These are phyloP conservation scores for Habrosyne pyritoides DNA, from an alignment of 2,888 invertebrate genomes.

Conservation along the genomic window DNA sequence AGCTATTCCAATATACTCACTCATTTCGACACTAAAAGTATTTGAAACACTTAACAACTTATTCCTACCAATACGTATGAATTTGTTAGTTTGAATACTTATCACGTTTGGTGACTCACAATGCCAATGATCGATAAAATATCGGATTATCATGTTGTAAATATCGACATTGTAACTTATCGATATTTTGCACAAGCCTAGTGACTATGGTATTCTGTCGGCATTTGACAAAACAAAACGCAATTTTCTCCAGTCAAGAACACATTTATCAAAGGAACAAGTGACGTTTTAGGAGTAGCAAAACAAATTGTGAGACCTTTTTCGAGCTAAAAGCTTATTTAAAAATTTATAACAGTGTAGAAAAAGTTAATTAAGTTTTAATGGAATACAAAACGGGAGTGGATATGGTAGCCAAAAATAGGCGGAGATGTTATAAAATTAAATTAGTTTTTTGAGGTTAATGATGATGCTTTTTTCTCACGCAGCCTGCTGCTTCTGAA, in stretches of 20 bases:
- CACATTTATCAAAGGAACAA: slow-evolving; percentile 79
- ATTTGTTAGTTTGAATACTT: too few species aligned
- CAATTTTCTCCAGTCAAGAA: slow-evolving; percentile 69
- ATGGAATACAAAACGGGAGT: slow-evolving; percentile 82
- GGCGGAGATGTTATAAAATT: slow-evolving; percentile 81
- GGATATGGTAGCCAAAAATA: slow-evolving; percentile 82
- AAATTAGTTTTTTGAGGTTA: slow-evolving; percentile 77
- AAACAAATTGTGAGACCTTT: slow-evolving; percentile 78
- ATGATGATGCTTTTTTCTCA: slow-evolving; percentile 65
- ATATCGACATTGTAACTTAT: not conserved
- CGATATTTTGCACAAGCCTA: not conserved
- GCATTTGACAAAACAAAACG: slow-evolving; percentile 64
- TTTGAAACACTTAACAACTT: too few species aligned
- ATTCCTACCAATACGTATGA: too few species aligned
- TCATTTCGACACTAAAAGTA: too few species aligned
- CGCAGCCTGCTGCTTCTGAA: slow-evolving; percentile 56
- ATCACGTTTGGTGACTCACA: too few species aligned
- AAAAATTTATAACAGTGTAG: slow-evolving; percentile 69
- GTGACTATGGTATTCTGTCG: slow-evolving; percentile 62
- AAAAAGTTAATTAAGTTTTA: slow-evolving; percentile 84
- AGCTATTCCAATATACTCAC: too few species aligned
- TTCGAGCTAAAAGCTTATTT: slow-evolving; percentile 69
- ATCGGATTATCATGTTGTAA: not conserved
- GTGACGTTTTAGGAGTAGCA: slow-evolving; percentile 81
- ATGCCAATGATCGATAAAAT: too few species aligned